A percentile compares a stretch with the other conserved stretches of the same genome.
These are phyloP conservation scores for Eurystomus glaucurus DNA, from an alignment of 2,797 vertebrate genomes.

Conservation along the genomic window DNA sequence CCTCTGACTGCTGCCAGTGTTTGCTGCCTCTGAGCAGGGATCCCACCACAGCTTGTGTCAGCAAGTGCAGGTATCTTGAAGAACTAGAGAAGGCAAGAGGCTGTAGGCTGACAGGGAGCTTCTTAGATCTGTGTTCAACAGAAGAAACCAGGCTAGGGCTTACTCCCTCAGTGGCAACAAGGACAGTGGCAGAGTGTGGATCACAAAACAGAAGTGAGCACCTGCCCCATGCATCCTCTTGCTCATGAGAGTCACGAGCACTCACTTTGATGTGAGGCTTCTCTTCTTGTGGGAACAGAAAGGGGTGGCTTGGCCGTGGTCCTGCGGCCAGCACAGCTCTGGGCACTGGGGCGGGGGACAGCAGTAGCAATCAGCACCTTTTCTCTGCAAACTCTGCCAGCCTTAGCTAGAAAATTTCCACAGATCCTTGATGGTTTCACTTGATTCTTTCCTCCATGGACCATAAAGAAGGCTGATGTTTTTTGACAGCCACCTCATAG, in stretches of 20 bases:
- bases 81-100: not conserved
- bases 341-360: not conserved
- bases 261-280: not conserved
- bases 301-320: not conserved
- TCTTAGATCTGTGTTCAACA: not conserved
- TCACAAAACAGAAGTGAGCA: not conserved
- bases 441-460: not conserved
- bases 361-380: rapidly evolving
- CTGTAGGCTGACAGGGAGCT: not conserved
- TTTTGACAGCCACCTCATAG: not conserved
- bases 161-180: not conserved
- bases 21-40: not conserved
- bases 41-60: not conserved
- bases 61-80: rapidly evolving
- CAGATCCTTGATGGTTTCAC: not conserved
- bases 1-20: rapidly evolving
- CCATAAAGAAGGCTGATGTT: not conserved
- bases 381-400: not conserved
- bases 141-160: not conserved
- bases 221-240: not conserved
- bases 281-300: not conserved
- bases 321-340: not conserved
- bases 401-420: not conserved
- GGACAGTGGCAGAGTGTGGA: not conserved
- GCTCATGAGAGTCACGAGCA: not conserved